These are phyloP conservation scores for Phyllotreta cruciferae DNA, from an alignment of 2,888 invertebrate species.

Conservation along the genomic window DNA sequence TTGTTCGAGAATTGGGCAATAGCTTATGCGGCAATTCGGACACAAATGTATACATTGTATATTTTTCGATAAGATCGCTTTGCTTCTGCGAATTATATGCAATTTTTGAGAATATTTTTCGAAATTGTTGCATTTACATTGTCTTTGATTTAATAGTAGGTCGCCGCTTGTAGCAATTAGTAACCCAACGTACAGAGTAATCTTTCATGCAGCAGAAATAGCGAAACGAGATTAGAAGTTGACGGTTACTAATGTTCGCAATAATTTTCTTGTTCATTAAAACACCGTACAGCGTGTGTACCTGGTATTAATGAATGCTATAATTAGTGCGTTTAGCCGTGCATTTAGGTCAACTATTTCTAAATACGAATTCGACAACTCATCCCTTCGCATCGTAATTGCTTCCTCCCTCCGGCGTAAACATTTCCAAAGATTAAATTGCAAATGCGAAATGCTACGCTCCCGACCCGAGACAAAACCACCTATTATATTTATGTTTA, in stretches of 20 bases:
- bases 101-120: not conserved
- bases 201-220: conserved; percentile 17
- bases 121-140: not conserved
- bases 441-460: conserved; percentile 32
- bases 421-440: conserved; percentile 29
- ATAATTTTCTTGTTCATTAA: conserved; percentile 22
- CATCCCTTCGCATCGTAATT: not conserved
- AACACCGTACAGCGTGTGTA: not conserved
- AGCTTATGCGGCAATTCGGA: conserved; percentile 14
- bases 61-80: conserved; percentile 5
- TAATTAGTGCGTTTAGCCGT: not conserved
- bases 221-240: conserved; percentile 8
- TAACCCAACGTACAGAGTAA: not conserved
- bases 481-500: conserved; percentile 42
- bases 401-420: conserved; percentile 16
- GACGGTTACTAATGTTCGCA: conserved; percentile 16
- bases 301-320: conserved; percentile 10
- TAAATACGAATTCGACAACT: not conserved
- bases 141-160: conserved; percentile 5
- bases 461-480: conserved; percentile 37
- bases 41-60: not conserved
- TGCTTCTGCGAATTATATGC: conserved; percentile 3
- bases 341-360: too few species aligned
- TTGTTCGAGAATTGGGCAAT: conserved; percentile 24
- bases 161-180: conserved; percentile 7